Percentiles rank a stretch among this genome's conserved stretches.
Conservation (phyloP, 1,140 invertebrate species). For the Wiebesia pumilae region DNA sequence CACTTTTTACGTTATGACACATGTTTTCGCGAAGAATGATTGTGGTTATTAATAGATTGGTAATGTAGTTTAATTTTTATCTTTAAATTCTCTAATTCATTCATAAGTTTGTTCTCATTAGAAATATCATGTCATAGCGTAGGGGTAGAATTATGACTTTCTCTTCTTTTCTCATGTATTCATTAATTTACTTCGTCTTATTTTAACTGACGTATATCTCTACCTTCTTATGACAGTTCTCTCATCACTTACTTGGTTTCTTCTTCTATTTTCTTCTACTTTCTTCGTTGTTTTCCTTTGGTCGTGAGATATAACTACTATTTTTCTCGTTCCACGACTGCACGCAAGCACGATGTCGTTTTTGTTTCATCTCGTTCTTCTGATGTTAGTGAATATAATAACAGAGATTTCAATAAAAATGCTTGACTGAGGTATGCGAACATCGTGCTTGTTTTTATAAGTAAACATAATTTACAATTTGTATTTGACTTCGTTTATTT, state of each 20-base stretch:
- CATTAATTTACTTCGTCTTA: slow-evolving; percentile 20
- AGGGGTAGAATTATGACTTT: neutral
- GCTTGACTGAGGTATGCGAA: neutral
- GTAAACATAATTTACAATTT: neutral
- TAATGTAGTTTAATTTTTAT: too few relatives aligned
- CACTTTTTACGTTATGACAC: too few relatives aligned
- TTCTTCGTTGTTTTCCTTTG: neutral
- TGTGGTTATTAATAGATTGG: too few relatives aligned
- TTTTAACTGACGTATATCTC: neutral
- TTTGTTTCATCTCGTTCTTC: neutral
- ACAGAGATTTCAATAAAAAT: neutral
- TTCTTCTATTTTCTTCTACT: neutral
- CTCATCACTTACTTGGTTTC: neutral
- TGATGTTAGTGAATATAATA: neutral
- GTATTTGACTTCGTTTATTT: too few relatives aligned
- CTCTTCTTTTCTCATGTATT: neutral
- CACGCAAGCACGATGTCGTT: neutral
- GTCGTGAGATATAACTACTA: neutral
- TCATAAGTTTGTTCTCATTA: neutral
- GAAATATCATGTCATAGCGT: neutral
- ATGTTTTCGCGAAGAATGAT: too few relatives aligned
- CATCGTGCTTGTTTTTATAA: neutral
- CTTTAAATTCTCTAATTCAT: neutral
- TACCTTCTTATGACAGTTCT: neutral
- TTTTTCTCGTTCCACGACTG: neutral